These are phyloP conservation scores for Drosophila tsacasi DNA, from an alignment of 1,140 invertebrate species.

Conservation along the genomic window DNA sequence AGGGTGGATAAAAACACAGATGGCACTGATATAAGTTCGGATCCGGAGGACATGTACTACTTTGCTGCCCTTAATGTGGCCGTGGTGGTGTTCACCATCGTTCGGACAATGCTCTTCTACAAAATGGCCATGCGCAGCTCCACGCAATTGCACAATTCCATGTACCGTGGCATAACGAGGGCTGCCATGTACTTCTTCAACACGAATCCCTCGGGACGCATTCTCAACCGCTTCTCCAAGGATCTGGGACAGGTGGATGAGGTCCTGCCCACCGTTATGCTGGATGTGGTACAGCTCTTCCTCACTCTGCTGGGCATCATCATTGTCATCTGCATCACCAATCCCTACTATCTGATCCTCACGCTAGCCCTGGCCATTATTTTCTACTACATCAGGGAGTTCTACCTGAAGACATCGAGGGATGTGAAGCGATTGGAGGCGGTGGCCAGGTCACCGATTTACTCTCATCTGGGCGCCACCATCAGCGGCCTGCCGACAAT, in stretches of 20 bases:
- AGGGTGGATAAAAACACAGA: conserved; percentile 62
- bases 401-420: conserved; percentile 93
- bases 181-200: conserved; percentile 93
- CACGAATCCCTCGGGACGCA: conserved; percentile 90
- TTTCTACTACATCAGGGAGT: conserved; percentile 90
- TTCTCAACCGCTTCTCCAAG: conserved; percentile 91
- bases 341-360: conserved; percentile 90
- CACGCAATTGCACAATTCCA: conserved; percentile 53
- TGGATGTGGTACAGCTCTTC: conserved; percentile 92
- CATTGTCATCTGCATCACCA: conserved; percentile 90
- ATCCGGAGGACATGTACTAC: conserved; percentile 54
- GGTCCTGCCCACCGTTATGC: conserved; percentile 90
- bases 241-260: conserved; percentile 94
- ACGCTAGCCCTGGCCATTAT: conserved; percentile 89
- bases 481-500: conserved; percentile 91
- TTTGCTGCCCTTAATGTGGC: conserved; percentile 47
- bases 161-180: conserved; percentile 66
- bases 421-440: conserved; percentile 95
- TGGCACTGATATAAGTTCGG: background rate
- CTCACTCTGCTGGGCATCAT: conserved; percentile 88
- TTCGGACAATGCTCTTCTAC: conserved; percentile 55
- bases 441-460: conserved; percentile 90
- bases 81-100: conserved; percentile 63
- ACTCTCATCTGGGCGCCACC: conserved; percentile 90
- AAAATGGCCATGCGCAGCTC: conserved; percentile 63